These are phyloP conservation scores for Andrena fulva DNA, from an alignment of 2,888 invertebrate genomes.

Conservation along the genomic window DNA sequence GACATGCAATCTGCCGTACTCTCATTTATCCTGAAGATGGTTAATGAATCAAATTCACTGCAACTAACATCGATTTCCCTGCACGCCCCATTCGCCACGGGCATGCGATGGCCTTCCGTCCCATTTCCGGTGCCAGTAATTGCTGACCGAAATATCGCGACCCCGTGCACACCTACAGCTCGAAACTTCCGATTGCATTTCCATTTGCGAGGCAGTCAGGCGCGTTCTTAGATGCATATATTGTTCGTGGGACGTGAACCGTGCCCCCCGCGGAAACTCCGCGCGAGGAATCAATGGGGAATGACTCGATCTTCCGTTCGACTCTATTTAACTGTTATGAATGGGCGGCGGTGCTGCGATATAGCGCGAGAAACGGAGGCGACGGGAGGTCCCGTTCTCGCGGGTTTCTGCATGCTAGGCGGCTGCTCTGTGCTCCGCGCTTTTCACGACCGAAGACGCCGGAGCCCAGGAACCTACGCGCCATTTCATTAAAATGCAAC, in stretches of 20 bases:
- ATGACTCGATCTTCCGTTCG: not conserved
- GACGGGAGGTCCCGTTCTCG: not conserved
- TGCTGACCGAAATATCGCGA: conserved; percentile 65
- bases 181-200: conserved; percentile 49
- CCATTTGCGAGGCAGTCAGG: conserved; percentile 12
- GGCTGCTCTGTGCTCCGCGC: conserved; percentile 15
- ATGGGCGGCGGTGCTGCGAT: not conserved
- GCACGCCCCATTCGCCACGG: conserved; percentile 49
- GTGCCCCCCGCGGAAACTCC: not conserved
- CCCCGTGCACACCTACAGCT: conserved; percentile 22
- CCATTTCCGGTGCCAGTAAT: conserved; percentile 75
- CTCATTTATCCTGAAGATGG: conserved; percentile 9
- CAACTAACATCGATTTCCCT: conserved; percentile 66
- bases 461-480: conserved; percentile 9
- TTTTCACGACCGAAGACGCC: conserved; percentile 10
- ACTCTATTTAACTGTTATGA: not conserved
- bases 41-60: conserved; percentile 65
- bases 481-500: conserved; percentile 47
- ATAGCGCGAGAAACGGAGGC: not conserved
- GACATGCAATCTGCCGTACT: conserved; percentile 1
- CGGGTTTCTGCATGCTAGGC: conserved; percentile 4
- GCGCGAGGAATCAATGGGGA: not conserved
- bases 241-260: not conserved
- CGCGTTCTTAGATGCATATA: not conserved
- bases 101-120: conserved; percentile 67